Evolutionary conservation across 2,888 invertebrate species (phyloP).

Genomic region (Alentia gelatinosa): DNA sequence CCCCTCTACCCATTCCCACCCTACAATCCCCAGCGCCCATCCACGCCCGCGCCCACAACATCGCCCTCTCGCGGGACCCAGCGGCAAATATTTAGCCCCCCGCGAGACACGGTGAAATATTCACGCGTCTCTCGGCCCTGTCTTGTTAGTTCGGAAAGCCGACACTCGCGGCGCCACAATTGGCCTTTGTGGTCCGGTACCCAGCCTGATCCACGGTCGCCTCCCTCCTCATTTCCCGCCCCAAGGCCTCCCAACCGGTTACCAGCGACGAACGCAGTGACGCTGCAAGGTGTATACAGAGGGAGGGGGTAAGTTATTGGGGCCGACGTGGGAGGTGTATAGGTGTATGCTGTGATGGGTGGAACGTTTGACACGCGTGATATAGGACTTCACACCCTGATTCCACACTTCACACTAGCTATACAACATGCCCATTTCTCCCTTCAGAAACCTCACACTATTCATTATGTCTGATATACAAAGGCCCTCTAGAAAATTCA

Average conservation of each 20-base stretch:
- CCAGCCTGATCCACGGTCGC: background rate
- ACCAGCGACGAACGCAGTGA: background rate
- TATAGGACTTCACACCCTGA: too few species aligned
- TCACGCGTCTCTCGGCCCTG: background rate
- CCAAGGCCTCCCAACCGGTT: background rate
- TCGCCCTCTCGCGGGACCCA: background rate
- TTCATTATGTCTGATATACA: too few species aligned
- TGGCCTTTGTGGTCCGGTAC: background rate
- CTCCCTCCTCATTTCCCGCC: background rate
- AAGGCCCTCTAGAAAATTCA: too few species aligned
- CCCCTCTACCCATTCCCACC: background rate
- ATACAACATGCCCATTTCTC: too few species aligned
- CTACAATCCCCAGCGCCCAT: background rate
- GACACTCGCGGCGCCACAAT: background rate
- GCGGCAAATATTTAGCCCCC: constrained; percentile 1
- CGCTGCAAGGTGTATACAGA: background rate
- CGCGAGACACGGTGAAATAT: background rate
- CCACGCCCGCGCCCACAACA: background rate
- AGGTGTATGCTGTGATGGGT: too few species aligned
- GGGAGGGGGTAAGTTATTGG: background rate
- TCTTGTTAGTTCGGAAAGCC: background rate
- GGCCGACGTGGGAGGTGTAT: too few species aligned
- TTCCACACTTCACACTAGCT: too few species aligned
- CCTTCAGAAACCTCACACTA: too few species aligned
- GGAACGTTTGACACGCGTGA: too few species aligned